These are phyloP conservation scores for Drosophila lacicola DNA, from an alignment of 2,888 invertebrate species.

Conservation along the genomic window DNA sequence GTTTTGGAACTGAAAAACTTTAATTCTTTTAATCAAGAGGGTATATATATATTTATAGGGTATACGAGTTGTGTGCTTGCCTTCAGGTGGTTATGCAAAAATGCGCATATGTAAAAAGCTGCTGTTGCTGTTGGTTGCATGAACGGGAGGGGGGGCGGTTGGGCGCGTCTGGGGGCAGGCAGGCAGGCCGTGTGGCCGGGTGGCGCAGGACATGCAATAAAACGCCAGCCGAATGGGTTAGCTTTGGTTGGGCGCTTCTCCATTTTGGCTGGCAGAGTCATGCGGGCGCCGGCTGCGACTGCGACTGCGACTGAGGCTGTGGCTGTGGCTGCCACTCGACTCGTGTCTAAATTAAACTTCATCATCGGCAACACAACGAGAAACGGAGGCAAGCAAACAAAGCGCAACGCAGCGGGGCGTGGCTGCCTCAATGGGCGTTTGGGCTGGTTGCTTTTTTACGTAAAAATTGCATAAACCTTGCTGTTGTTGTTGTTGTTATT, in stretches of 20 bases:
- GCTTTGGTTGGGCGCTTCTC: not conserved
- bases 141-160: not conserved
- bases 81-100: not conserved
- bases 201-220: conserved; percentile 65
- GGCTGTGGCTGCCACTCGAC: not conserved
- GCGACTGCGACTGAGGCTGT: not conserved
- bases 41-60: not conserved
- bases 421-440: conserved; percentile 49
- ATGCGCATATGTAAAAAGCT: conserved; percentile 28
- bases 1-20: too few species aligned
- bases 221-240: conserved; percentile 49
- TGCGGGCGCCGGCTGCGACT: conserved; percentile 58
- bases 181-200: conserved; percentile 25
- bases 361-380: conserved; percentile 67
- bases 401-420: conserved; percentile 50
- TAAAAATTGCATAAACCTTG: conserved; percentile 73
- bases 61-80: not conserved
- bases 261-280: conserved; percentile 21
- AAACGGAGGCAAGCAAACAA: conserved; percentile 64
- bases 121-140: conserved; percentile 23
- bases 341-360: conserved; percentile 77
- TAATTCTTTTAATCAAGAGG: too few species aligned
- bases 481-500: conserved; percentile 18
- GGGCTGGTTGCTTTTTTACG: conserved; percentile 15
- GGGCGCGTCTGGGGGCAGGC: conserved; percentile 3